Evolutionary conservation across 2,888 invertebrate genomes (phyloP), one percentile per base, ranked within the genome.

Genomic region (Caradrina clavipalpis): DNA sequence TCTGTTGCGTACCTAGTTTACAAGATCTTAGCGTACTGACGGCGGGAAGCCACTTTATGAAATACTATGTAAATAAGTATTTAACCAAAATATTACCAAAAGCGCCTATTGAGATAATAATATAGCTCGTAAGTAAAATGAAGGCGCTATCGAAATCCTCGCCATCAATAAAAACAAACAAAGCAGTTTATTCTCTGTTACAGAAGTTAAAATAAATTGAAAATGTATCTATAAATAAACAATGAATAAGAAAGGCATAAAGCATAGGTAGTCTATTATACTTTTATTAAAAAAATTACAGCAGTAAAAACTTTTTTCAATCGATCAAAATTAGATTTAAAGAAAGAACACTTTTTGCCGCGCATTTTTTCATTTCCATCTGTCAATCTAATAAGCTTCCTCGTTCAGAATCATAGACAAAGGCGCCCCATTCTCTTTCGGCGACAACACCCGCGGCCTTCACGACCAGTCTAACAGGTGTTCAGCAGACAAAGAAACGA

Each of bases 371-470:
- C n/a, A 35, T 22, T 47, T 39, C 2, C 13, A 6, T n/a, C 17
- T 53, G 17, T 11, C 26, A 59, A 31, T 15, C 35, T 22, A 68
- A 31, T 61, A 59, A 49, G 56, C 71, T 74, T 76, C 80, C 82
- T 83, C 54, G 62, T 73, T 63, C 31, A 53, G 26, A 57, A 59
- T 0, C 45, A 42, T 74, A 55, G 58, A 83, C 70, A 79, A 80
- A 83, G 73, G 42, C 53, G 55, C 72, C 58, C 77, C 79, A 72
- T 78, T 84, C 76, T 76, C 80, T 69, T 47, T 42, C n/a, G 11
- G 22, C 5, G 31, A 4, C 76, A 26, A 45, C 53, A 0, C n/a
- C 4, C 0, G 15, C n/a, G 76, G 39, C 76, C 76, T 76, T 76
- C 80, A 63, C 59, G 62, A 68, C 80, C 63, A 63, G 80, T 80